Evolutionary conservation across 2,113 vertebrate genomes (phyloP), one percentile per base, ranked within the genome.

Genomic region (Gadus macrocephalus): DNA sequence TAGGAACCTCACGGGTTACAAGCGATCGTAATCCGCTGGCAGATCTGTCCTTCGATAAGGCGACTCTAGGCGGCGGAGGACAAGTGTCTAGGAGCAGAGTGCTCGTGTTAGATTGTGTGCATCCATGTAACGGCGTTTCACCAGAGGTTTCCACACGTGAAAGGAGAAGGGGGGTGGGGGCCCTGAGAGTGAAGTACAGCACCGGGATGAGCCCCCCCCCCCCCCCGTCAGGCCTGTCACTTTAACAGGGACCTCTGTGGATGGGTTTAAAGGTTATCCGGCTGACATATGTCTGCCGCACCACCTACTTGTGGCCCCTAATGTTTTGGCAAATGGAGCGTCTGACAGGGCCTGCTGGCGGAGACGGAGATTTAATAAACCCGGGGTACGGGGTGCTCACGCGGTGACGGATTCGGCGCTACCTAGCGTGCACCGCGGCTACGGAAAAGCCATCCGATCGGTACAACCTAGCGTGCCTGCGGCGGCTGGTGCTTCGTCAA

Each of bases 241-340:
- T 79, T 83, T 69, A 27, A 64, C 77, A 16, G 74, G 70, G 81
- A 67, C 76, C 80, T 80, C 75, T 14, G 42, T 14, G 80, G 80
- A 87, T 90, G 81, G 82, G 81, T 91, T 80, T 85, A 85, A 89
- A 87, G 85, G 81, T 85, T 88, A 86, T 84, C 81, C 77, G 75
- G 75, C 80, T 89, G 87, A 88, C 90, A 82, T 78, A 62, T 81
- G 78, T 83, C 82, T 69, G 0, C 76, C 4, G 61, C 63, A 75
- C 69, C 42, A 69, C 61, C 70, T 80, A 83, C 80, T 78, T 82
- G 74, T 72, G 67, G 77, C 70, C 42, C 42, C 82, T 86, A 85
- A 87, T 88, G 80, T 77, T 80, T 78, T 68, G 81, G 84, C 83
- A 86, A 88, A 89, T 86, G 55, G 79, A 86, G 66, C 76, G 4